Evolutionary conservation across 2,113 vertebrate species (phyloP).

Genomic region (Campylomormyrus tamandua): DNA sequence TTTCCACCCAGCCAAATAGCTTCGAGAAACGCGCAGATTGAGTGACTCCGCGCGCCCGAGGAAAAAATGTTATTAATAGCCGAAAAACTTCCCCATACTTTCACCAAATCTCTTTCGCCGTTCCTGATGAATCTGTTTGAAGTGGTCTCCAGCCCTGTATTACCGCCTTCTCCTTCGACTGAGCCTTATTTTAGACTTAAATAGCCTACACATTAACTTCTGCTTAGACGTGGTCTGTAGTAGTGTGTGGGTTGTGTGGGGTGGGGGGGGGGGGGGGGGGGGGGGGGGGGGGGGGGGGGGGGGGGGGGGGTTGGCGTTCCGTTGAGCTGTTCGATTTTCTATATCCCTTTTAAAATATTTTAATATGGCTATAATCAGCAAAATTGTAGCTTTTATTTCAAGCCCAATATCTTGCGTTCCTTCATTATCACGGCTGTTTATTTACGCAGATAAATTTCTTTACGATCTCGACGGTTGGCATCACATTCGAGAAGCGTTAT

Average conservation of each 20-base stretch:
- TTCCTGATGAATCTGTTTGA: constrained; percentile 97
- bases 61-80: constrained; percentile 99
- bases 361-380: background rate
- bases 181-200: constrained; percentile 79
- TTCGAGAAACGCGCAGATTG: constrained; percentile 85
- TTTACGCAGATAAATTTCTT: background rate
- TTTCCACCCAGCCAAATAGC: constrained; percentile 97
- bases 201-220: constrained; percentile 75
- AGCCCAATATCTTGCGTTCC: background rate
- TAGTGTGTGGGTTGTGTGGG: constrained; percentile 23
- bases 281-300: too few species aligned
- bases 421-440: background rate
- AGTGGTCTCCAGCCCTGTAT: constrained; percentile 82
- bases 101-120: constrained; percentile 89
- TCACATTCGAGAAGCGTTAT: background rate
- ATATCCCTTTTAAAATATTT: background rate
- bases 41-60: constrained; percentile 87
- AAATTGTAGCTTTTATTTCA: background rate
- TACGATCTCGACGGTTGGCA: background rate
- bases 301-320: background rate
- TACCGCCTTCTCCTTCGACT: constrained; percentile 67
- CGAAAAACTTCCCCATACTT: constrained; percentile 98
- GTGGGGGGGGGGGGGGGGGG: background rate
- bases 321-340: background rate
- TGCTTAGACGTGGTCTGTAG: constrained; percentile 42